Percentiles rank a stretch among this genome's conserved stretches.
phyloP scores from a whole-genome alignment of 2,888 invertebrate genomes.

The Priocnemis perturbator region DNA sequence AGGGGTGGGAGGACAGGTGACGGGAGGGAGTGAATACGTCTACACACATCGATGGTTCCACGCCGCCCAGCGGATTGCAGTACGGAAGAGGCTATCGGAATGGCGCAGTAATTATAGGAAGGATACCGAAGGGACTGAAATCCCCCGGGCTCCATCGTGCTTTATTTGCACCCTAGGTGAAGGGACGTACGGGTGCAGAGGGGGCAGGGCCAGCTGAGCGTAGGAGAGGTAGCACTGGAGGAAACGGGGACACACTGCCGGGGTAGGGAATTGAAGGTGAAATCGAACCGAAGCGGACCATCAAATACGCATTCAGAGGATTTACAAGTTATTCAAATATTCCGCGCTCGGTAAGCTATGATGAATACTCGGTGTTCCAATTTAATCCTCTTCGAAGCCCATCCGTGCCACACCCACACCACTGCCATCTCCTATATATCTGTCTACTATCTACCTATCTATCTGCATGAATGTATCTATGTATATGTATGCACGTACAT shows the following conservation, averaged over 20 bases:
- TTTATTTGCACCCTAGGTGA: too few species aligned
- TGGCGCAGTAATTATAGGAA: too few species aligned
- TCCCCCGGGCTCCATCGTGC: too few species aligned
- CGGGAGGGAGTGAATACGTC: slow-evolving; percentile 6
- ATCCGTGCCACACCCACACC: slow-evolving; percentile 4
- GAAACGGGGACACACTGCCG: slow-evolving; percentile 9
- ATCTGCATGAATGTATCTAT: background rate
- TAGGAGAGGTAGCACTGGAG: background rate
- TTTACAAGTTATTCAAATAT: slow-evolving; percentile 67
- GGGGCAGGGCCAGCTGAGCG: background rate
- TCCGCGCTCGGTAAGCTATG: slow-evolving; percentile 55
- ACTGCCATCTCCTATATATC: background rate
- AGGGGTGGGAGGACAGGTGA: too few species aligned
- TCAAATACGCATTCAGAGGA: slow-evolving; percentile 56
- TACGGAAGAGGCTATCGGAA: too few species aligned
- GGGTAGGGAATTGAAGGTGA: slow-evolving; percentile 22
- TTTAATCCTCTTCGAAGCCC: slow-evolving; percentile 57
- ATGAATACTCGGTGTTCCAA: slow-evolving; percentile 60
- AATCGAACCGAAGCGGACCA: slow-evolving; percentile 39
- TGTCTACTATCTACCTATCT: background rate
- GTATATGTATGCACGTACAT: background rate
- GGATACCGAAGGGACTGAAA: too few species aligned
- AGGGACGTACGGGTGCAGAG: background rate
- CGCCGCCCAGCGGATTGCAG: background rate
- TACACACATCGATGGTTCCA: slow-evolving; percentile 13